Conservation (phyloP, 2,113 vertebrate genomes). For the Istiophorus platypterus region DNA sequence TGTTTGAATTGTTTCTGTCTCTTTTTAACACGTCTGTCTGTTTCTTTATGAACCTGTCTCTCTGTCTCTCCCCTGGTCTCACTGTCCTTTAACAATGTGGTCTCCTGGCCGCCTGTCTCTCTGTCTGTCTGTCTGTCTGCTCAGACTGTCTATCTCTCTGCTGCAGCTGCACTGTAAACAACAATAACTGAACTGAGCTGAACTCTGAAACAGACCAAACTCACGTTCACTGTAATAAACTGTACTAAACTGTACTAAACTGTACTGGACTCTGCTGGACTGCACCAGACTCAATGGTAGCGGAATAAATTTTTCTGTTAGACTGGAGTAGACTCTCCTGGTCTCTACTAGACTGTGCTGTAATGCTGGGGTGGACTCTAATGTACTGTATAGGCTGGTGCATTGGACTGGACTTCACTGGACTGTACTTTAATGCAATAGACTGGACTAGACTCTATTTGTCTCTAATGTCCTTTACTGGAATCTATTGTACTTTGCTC, state of each 20-base stretch:
- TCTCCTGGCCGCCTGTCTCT: slow-evolving; percentile 18
- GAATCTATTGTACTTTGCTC: background rate
- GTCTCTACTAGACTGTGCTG: background rate
- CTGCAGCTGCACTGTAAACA: slow-evolving; percentile 54
- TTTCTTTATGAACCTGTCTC: background rate
- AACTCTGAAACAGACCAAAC: slow-evolving; percentile 17
- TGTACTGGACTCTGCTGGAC: slow-evolving; percentile 5
- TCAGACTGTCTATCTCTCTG: slow-evolving; percentile 20
- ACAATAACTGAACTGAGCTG: slow-evolving; percentile 24
- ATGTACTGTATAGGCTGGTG: background rate
- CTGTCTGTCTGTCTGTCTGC: slow-evolving; percentile 24
- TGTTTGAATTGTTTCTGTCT: background rate
- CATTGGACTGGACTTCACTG: background rate
- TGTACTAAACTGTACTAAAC: background rate
- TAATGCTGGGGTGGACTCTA: background rate
- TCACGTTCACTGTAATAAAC: background rate
- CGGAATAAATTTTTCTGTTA: no score
- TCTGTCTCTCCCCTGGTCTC: slow-evolving; percentile 15
- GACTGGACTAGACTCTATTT: background rate
- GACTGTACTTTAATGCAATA: background rate
- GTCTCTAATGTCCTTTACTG: background rate
- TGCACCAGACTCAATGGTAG: no score
- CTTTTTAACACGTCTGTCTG: slow-evolving; percentile 18
- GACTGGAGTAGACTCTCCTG: background rate
- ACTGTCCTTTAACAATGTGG: background rate